A percentile compares a stretch with the other conserved stretches of the same genome.
Evolutionary conservation across 2,113 vertebrate species (phyloP).

Genomic region (Oryzias javanicus): DNA sequence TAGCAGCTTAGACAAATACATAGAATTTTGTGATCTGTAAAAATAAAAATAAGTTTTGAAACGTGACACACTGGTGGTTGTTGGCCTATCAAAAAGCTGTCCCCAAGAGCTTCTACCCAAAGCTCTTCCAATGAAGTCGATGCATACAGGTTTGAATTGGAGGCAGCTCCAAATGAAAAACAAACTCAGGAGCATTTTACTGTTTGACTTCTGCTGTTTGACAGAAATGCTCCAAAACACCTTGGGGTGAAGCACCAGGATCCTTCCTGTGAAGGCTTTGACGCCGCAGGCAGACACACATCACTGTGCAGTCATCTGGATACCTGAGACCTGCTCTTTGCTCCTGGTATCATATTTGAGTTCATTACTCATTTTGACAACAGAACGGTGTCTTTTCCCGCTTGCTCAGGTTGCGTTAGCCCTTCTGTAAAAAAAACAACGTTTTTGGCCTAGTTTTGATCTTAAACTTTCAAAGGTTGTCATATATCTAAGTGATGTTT

Average conservation of each 20-base stretch:
- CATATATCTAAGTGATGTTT: too few relatives aligned
- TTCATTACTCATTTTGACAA: conserved; percentile 2
- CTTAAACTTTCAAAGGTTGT: too few relatives aligned
- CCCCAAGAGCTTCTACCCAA: conserved; percentile 22
- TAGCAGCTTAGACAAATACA: too few relatives aligned
- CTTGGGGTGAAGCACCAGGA: conserved; percentile 25
- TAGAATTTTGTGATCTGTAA: too few relatives aligned
- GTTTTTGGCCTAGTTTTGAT: too few relatives aligned
- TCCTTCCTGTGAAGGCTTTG: conserved; percentile 15
- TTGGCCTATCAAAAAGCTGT: conserved; percentile 21
- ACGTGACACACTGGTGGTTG: conserved; percentile 6
- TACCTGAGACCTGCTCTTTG: background rate
- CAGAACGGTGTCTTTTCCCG: background rate
- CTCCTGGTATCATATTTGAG: conserved; percentile 3
- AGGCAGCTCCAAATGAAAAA: conserved; percentile 40
- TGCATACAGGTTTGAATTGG: conserved; percentile 43
- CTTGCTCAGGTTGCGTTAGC: background rate
- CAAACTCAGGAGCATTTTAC: conserved; percentile 29
- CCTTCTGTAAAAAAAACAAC: background rate
- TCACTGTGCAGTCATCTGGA: background rate
- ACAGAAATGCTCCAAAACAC: conserved; percentile 20
- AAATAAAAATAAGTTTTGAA: background rate
- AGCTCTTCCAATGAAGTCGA: conserved; percentile 7
- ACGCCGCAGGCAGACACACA: conserved; percentile 2
- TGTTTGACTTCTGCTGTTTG: conserved; percentile 15